Base-by-base conservation (phyloP, 2,797 vertebrate species). In the Karalla daura region DNA sequence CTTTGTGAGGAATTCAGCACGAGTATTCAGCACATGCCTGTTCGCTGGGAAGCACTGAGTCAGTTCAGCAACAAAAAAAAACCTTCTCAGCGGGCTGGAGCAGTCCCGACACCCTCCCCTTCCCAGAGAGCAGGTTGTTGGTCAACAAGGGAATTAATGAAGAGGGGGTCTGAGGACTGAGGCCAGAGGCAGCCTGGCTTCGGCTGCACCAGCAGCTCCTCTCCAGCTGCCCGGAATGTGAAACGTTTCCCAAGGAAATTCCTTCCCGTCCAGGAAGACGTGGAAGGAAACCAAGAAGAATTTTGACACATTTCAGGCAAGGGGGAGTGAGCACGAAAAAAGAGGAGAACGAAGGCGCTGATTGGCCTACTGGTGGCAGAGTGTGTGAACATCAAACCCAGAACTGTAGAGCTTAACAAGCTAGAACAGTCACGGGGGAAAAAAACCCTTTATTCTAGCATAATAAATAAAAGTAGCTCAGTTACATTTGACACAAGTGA, bases 181-280 rank as follows among this genome's bases (percentile, higher is more conserved):
- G 60, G 5, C n/a, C n/a, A n/a, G 37, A 41, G 54, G 55, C 51
- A 17, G 70, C 30, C 41, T 47, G 59, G 45, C 53, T 54, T 67
- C 4, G 11, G 61, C 73, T 54, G 61, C 58, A 71, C 61, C 44
- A 74, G 67, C 64, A 56, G 73, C 46, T 64, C n/a, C n/a, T n/a
- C 70, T 83, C 59, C 46, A 67, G 85, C 66, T 79, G 60, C 52
- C 47, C 91, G 83, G 89, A 93, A 92, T 91, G 86, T 70, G 46
- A 82, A 87, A 84, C 52, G 79, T 75, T 90, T 90, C 85, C 73
- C 72, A 86, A 88, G 90, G 90, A 93, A 91, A 93, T 89, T 88
- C 89, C 77, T 84, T 70, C 76, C 83, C 43, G 83, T 85, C 63
- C 74, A 90, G 90, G 88, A 91, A 89, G 78, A 64, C 65, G 71